These are phyloP conservation scores for Turnix velox DNA, from an alignment of 2,113 vertebrate genomes.

Conservation along the genomic window DNA sequence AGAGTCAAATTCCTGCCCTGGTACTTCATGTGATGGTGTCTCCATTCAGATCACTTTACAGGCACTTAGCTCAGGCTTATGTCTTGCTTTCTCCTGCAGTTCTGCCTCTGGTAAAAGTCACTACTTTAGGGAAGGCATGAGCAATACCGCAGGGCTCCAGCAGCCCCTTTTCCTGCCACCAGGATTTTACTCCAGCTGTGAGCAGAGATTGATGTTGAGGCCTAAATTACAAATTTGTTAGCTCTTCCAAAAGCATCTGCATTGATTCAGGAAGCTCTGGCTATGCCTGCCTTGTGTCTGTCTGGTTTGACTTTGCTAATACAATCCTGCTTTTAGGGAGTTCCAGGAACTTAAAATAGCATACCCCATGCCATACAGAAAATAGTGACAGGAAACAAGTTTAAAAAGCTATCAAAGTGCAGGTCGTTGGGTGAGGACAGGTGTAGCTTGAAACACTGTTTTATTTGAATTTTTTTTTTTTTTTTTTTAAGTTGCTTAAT, in stretches of 20 bases:
- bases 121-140: neutral
- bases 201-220: neutral
- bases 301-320: neutral
- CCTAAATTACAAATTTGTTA: neutral
- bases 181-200: neutral
- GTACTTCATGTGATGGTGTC: neutral
- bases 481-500: neutral
- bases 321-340: neutral
- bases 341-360: neutral
- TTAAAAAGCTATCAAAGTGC: neutral
- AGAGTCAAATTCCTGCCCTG: neutral
- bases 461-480: neutral
- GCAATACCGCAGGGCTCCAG: accelerated
- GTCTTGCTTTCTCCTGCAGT: neutral
- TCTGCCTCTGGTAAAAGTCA: neutral
- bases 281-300: neutral
- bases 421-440: accelerated
- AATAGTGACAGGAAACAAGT: neutral
- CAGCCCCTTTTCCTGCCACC: neutral
- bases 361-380: neutral
- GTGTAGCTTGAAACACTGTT: neutral
- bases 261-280: neutral
- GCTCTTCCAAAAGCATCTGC: neutral
- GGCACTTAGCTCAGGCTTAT: neutral
- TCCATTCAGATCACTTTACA: neutral